A percentile compares a stretch with the other conserved stretches of the same genome.
Conservation (phyloP, 2,797 vertebrate genomes). For the Argya squamiceps region DNA sequence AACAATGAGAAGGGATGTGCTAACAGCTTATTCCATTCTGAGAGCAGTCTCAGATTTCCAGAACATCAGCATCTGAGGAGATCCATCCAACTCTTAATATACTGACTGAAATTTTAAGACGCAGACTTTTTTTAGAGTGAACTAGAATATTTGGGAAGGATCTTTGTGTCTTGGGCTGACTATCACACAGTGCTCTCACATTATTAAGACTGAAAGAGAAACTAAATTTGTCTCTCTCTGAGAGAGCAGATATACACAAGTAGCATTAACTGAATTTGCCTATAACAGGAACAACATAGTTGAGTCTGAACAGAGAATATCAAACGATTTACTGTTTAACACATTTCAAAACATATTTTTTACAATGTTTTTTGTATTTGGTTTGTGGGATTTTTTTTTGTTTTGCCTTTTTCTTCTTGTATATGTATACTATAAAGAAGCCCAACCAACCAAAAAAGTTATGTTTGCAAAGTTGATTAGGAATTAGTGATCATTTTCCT, state of each 20-base stretch:
- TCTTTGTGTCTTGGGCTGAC: not conserved
- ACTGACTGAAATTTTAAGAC: not conserved
- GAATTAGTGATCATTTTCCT: not conserved
- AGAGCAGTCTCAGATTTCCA: not conserved
- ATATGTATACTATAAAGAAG: not conserved
- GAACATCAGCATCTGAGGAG: not conserved
- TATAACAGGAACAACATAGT: not conserved
- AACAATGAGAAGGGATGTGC: not conserved
- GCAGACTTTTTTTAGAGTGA: not conserved
- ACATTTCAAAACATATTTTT: not conserved
- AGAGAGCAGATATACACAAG: not conserved
- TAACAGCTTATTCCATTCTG: not conserved
- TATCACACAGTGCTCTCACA: not conserved
- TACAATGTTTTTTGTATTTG: not conserved
- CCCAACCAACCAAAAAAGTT: fast-evolving
- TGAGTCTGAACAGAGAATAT: not conserved
- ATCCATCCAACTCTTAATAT: not conserved
- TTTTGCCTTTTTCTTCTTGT: not conserved
- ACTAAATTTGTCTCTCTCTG: not conserved
- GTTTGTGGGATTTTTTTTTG: not conserved
- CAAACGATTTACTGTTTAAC: not conserved
- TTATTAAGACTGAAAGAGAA: not conserved
- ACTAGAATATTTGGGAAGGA: not conserved
- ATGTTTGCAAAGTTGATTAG: not conserved
- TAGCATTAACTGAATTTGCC: not conserved